phyloP scores from a whole-genome alignment of 2,888 invertebrate species.

The Rhamphomyia laevipes region DNA sequence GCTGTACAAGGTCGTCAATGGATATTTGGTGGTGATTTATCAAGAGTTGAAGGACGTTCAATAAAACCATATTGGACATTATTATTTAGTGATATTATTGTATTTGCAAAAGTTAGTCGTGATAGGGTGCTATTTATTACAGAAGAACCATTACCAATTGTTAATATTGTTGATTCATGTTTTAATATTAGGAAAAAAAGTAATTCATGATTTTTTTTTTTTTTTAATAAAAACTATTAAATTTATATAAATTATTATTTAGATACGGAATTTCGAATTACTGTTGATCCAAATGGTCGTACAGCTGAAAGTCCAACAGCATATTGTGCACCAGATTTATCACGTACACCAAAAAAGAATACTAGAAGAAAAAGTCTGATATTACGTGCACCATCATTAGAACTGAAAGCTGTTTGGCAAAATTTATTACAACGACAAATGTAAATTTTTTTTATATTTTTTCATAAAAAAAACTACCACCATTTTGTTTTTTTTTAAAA shows the following conservation, averaged over 20 bases:
- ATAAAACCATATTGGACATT: constrained; percentile 77
- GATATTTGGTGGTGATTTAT: constrained; percentile 80
- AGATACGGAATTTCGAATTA: constrained; percentile 78
- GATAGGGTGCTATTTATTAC: constrained; percentile 79
- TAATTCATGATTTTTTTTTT: constrained; percentile 35
- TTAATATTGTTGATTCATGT: constrained; percentile 67
- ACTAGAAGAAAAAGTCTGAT: constrained; percentile 57
- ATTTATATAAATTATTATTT: constrained; percentile 18
- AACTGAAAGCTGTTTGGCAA: constrained; percentile 83
- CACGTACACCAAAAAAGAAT: constrained; percentile 49
- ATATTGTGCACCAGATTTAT: constrained; percentile 56
- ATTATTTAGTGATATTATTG: constrained; percentile 69
- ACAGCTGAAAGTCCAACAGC: constrained; percentile 61
- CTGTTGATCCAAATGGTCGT: constrained; percentile 51
- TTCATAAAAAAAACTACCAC: not conserved
- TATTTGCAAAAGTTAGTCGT: constrained; percentile 76
- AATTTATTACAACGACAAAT: constrained; percentile 77
- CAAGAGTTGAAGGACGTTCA: constrained; percentile 69
- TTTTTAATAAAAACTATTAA: not conserved
- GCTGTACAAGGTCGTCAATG: constrained; percentile 75
- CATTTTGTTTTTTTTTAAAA: constrained; percentile 1
- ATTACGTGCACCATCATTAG: constrained; percentile 67
- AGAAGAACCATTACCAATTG: constrained; percentile 71
- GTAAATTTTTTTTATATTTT: constrained; percentile 41
- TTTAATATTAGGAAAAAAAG: constrained; percentile 79